Evolutionary conservation across 2,888 invertebrate species (phyloP), one percentile per base, ranked within the genome.

Genomic region (Megaustenia siamemsis): DNA sequence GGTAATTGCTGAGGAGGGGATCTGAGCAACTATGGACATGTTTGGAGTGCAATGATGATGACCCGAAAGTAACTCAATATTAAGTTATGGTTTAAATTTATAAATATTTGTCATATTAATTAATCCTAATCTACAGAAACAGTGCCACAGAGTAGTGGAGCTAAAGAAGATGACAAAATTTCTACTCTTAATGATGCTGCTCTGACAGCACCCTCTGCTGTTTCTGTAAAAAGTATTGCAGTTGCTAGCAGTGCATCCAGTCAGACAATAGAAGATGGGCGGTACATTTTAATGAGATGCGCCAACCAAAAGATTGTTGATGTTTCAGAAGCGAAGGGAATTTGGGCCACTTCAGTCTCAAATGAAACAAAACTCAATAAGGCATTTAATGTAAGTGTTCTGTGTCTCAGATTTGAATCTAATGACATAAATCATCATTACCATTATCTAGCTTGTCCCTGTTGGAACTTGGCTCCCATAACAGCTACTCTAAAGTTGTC

Each of bases 241-340:
- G 73, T 35, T 63, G 73, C 68, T 38, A 45, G 38, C 40, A 49
- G 28, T 53, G n/a, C 68, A 35, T 5, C 49, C 21, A 35, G 76
- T 38, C 38, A 18, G 43, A n/a, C 35, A 53, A 38, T 43, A 45
- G 69, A 71, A 45, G 68, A 78, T 43, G 53, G 86, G 66, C 85
- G 91, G 28, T 96, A 96, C 93, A 95, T 96, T 90, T 94, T 96
- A 77, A 96, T 96, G 91, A 95, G 95, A 90, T 95, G 95, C 28
- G 95, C 95, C 60, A 96, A 95, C 86, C 92, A 94, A 84, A 95
- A 95, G 85, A 93, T 94, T 71, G 94, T 96, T 60, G 96, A 96
- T 83, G 93, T 95, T 32, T 95, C 96, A 10, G 94, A 95, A 86
- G 94, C 92, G 78, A 95, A 95, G 18, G 95, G 95, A 60, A 93